A percentile compares a stretch with the other conserved stretches of the same genome.
phyloP scores from a whole-genome alignment of 64 coral and sea anemone genomes.

The Pocillopora verrucosa region DNA sequence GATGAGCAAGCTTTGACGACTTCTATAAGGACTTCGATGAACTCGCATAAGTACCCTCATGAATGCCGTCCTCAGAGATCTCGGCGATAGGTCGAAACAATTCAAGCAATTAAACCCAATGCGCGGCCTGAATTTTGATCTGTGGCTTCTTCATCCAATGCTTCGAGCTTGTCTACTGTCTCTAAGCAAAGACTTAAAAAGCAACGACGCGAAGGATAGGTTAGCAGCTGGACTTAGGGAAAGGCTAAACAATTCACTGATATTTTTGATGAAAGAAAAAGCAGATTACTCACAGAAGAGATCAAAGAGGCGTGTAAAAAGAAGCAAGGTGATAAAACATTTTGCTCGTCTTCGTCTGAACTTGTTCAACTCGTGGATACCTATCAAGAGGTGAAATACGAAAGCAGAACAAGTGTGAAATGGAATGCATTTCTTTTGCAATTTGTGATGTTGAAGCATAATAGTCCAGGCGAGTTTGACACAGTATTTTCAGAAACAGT shows the following conservation, averaged over 20 bases:
- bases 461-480: neutral
- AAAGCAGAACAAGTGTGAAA: neutral
- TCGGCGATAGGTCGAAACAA: constrained; percentile 1
- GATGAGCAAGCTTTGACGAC: neutral
- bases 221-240: neutral
- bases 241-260: neutral
- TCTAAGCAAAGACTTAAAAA: neutral
- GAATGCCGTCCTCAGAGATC: neutral
- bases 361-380: constrained; percentile 7
- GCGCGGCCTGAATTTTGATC: neutral
- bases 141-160: constrained; percentile 6
- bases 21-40: neutral
- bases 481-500: neutral
- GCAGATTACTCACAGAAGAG: neutral
- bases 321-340: neutral
- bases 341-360: constrained; percentile 16
- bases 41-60: neutral
- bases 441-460: constrained; percentile 25
- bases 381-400: neutral
- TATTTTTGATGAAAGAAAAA: neutral
- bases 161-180: neutral
- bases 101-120: too few relatives aligned
- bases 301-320: neutral
- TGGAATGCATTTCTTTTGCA: constrained; percentile 35
- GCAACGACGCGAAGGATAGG: neutral